A percentile compares a stretch with the other conserved stretches of the same genome.
phyloP scores from a whole-genome alignment of 2,888 invertebrate species.

The Plagodis dolabraria region DNA sequence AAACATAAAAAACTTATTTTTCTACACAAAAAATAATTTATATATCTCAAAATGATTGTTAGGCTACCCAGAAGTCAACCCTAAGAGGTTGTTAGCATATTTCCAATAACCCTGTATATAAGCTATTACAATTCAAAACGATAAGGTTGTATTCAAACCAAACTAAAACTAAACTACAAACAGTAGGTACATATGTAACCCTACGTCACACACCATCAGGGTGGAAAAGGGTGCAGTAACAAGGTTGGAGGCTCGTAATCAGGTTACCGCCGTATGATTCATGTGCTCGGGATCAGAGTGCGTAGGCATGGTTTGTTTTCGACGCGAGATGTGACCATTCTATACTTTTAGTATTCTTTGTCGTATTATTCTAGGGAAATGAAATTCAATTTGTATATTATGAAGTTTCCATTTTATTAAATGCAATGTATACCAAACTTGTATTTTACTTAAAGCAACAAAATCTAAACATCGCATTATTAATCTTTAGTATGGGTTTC shows the following conservation, averaged over 20 bases:
- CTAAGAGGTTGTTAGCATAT: no score
- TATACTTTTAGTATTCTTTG: conserved; percentile 20
- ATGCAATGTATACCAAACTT: no score
- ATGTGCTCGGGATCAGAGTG: conserved; percentile 51
- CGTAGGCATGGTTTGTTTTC: conserved; percentile 28
- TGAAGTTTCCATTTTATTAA: not conserved
- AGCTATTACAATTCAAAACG: no score
- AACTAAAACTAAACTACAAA: conserved; percentile 20
- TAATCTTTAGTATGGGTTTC: no score
- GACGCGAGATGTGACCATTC: conserved; percentile 14
- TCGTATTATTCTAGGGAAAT: not conserved
- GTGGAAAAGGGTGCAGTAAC: conserved; percentile 76
- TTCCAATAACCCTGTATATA: no score
- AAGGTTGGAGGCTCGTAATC: conserved; percentile 75
- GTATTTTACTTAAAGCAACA: no score
- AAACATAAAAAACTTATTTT: no score
- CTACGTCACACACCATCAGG: conserved; percentile 64
- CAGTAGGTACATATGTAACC: conserved; percentile 21
- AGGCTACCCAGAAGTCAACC: no score
- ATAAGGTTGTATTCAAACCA: not conserved
- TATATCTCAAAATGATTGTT: no score
- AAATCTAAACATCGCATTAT: no score
- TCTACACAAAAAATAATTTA: no score
- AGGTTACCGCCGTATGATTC: conserved; percentile 77
- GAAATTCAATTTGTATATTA: not conserved